Evolutionary conservation across 30 jellyfish, hydroid and myxozoan species (phyloP).

Genomic region (Rhopilema esculentum): DNA sequence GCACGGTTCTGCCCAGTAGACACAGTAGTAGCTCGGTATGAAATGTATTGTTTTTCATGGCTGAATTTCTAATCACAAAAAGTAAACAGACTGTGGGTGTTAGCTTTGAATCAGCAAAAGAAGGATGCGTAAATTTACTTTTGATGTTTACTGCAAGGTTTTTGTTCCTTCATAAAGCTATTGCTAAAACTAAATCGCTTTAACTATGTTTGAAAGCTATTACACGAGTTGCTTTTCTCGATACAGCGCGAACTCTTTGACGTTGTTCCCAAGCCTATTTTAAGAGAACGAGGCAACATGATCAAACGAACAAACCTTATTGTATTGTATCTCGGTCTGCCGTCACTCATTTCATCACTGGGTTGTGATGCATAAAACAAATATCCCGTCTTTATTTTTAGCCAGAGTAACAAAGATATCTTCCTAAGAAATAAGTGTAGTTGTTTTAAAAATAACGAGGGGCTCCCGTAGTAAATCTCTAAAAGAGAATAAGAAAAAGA

Average conservation of each 20-base stretch:
- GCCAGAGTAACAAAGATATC: too few relatives aligned
- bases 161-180: not conserved
- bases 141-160: not conserved
- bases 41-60: not conserved
- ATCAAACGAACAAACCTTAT: not conserved
- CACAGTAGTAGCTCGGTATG: not conserved
- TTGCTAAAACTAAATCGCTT: not conserved
- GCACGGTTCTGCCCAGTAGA: not conserved
- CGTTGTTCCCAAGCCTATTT: not conserved
- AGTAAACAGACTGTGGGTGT: not conserved
- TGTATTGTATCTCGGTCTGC: not conserved
- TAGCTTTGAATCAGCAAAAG: not conserved
- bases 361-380: too few relatives aligned
- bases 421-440: too few relatives aligned
- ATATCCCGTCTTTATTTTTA: too few relatives aligned
- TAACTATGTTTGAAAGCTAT: not conserved
- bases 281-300: not conserved
- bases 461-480: too few relatives aligned
- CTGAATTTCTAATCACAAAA: not conserved
- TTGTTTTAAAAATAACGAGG: too few relatives aligned
- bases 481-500: too few relatives aligned
- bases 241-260: not conserved
- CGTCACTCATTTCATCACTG: too few relatives aligned
- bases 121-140: not conserved
- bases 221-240: not conserved